phyloP scores from a whole-genome alignment of 2,113 vertebrate species.

The Equus przewalskii region DNA sequence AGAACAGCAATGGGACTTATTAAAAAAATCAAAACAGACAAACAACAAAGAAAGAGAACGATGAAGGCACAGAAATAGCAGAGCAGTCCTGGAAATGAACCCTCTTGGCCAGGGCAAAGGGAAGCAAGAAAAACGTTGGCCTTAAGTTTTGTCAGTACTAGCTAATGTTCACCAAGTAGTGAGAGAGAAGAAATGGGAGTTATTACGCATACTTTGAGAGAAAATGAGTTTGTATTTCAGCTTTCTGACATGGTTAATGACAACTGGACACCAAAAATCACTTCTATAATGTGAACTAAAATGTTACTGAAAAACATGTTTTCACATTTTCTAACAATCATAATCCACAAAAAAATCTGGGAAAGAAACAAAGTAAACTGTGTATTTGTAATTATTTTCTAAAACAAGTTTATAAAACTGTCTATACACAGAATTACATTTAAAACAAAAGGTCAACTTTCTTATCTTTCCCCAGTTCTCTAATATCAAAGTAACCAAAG shows the following conservation, averaged over 20 bases:
- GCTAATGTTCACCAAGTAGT: not conserved
- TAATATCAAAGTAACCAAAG: not conserved
- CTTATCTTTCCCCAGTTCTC: slow-evolving; percentile 23
- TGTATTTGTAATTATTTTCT: not conserved
- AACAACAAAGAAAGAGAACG: not conserved
- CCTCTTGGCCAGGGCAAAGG: not conserved
- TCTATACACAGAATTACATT: not conserved
- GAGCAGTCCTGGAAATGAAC: not conserved
- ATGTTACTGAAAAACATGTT: not conserved
- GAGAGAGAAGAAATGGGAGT: not conserved
- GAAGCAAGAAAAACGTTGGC: not conserved
- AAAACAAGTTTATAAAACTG: not conserved
- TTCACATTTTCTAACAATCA: slow-evolving; percentile 25
- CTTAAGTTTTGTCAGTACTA: not conserved
- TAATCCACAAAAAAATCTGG: not conserved
- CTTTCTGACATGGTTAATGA: not conserved
- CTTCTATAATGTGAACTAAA: not conserved
- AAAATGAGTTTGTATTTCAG: not conserved
- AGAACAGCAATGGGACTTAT: not conserved
- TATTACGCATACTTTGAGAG: not conserved
- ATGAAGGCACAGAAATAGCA: not conserved
- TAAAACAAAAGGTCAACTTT: slow-evolving; percentile 23
- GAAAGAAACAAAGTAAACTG: not conserved
- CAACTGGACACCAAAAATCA: not conserved
- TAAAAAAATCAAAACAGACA: not conserved